Percentiles rank a stretch among this genome's conserved stretches.
Conservation (phyloP, 1,140 invertebrate genomes). For the Limonius californicus region DNA sequence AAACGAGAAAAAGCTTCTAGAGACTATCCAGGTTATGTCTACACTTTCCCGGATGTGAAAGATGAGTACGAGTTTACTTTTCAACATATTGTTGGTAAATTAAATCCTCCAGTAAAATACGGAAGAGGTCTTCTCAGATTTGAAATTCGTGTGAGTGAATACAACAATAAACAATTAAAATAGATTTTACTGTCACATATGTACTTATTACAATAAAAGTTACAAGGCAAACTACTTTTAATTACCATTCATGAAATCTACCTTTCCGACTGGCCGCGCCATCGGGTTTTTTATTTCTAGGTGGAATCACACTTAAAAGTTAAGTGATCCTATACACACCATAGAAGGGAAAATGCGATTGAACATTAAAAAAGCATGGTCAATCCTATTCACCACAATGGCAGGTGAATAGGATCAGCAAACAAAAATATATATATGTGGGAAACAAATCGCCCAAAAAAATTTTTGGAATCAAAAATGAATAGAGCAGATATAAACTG, state of each 20-base stretch:
- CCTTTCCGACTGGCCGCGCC: no score
- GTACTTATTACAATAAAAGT: neutral
- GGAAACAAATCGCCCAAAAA: neutral
- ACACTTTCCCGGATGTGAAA: neutral
- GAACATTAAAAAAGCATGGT: neutral
- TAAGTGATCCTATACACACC: neutral
- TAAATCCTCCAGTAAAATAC: neutral
- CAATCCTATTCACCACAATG: conserved; percentile 5
- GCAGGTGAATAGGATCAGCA: conserved; percentile 8
- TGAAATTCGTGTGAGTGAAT: neutral
- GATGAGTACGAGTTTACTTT: neutral
- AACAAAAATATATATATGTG: conserved; percentile 2
- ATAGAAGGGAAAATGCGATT: neutral
- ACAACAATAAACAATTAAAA: neutral
- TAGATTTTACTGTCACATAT: neutral
- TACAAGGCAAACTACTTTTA: neutral
- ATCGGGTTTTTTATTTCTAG: neutral
- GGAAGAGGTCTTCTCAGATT: neutral
- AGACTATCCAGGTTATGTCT: neutral
- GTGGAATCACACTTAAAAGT: neutral
- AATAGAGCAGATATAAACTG: neutral
- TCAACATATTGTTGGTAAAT: neutral
- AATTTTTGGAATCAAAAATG: neutral
- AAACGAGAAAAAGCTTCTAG: neutral
- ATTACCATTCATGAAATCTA: no score